Base-by-base conservation (phyloP, 2,113 vertebrate species). In the Zapornia atra region DNA sequence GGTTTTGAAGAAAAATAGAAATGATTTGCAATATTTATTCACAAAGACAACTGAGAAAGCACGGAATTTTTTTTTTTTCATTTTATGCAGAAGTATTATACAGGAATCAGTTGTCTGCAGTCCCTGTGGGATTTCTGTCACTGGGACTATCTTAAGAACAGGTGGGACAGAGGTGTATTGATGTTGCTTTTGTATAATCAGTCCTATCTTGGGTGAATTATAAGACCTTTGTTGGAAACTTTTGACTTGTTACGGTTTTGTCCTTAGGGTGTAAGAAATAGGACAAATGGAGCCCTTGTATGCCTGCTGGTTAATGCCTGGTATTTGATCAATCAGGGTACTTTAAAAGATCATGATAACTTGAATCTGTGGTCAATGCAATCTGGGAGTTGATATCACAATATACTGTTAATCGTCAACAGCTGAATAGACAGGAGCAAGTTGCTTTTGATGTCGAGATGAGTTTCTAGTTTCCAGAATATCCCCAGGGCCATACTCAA, bases 381-480 rank as follows among this genome's bases (percentile, higher is more conserved):
- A 66, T 76, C 78, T 95, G 84, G 94, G 85, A 83, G 24, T 73
- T 82, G 50, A 59, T 94, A 44, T n/a, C 42, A 88, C 88, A 93
- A 88, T 78, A 51, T 0, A 20, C 66, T 61, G 42, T 96, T 95
- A 96, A 90, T 92, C 65, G 57, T 60, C 65, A 78, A 57, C 93
- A 97, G 93, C 88, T 95, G 95, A 96, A 71, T 56, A 95, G 93
- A 86, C 85, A 93, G 65, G 57, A 93, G 33, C 34, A 66, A 57
- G 40, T 75, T 53, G 51, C 5, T 65, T 96, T 87, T 95, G 86
- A 96, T 92, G 83, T 91, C 57, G 60, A 46, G 40, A 77, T 0
- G 4, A 92, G 60, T 44, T 93, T 70, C 76, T 92, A 75, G 33
- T 93, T 97, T 95, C 60, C 60, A 88, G 86, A 94, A 57, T 88